A percentile compares a stretch with the other conserved stretches of the same genome.
These are phyloP conservation scores for Cotesia glomerata DNA, from an alignment of 1,140 invertebrate species.

Conservation along the genomic window DNA sequence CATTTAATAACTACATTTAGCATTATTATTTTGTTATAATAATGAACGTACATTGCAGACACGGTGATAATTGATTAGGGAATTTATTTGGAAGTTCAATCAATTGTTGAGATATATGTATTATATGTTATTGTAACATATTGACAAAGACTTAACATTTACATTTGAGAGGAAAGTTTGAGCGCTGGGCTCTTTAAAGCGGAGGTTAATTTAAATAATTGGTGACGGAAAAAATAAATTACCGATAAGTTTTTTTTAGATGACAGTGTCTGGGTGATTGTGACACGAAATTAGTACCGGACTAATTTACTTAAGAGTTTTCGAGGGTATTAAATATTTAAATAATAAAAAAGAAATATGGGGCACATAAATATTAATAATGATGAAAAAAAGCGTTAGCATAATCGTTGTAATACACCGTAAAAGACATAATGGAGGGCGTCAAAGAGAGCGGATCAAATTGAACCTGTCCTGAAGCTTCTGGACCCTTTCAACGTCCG, in stretches of 20 bases:
- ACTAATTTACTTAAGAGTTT: background rate
- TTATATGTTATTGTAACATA: no score
- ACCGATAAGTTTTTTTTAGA: background rate
- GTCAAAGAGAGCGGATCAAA: slow-evolving; percentile 16
- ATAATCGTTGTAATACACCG: slow-evolving; percentile 12
- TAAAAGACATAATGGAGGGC: slow-evolving; percentile 1
- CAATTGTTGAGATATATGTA: no score
- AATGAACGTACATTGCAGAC: no score
- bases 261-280: no score
- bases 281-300: background rate
- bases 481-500: slow-evolving; percentile 7
- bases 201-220: background rate
- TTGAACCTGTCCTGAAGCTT: slow-evolving; percentile 9
- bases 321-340: background rate
- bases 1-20: background rate
- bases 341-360: background rate
- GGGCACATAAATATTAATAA: slow-evolving; percentile 4
- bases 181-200: no score
- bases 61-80: no score
- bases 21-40: no score
- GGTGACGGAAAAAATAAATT: background rate
- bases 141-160: no score
- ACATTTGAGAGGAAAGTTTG: no score
- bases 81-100: no score
- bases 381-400: slow-evolving; percentile 1